Evolutionary conservation across 2,113 vertebrate genomes (phyloP), one percentile per base, ranked within the genome.

Genomic region (Clarias magur): DNA sequence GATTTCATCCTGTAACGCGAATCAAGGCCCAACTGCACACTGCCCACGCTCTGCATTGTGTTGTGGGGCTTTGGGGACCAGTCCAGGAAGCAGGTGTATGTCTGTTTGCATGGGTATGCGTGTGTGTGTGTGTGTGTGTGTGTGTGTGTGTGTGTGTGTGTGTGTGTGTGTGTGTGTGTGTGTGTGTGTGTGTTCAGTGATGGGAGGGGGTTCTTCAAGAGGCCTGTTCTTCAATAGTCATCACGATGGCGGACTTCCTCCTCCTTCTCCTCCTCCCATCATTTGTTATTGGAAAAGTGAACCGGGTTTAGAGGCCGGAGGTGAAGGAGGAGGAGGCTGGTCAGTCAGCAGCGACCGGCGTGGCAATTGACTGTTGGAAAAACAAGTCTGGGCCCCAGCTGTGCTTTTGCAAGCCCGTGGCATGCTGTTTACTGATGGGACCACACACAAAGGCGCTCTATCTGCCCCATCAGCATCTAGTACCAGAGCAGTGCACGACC

Each of bases 301-400:
- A 85, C 59, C 15, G 78, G 60, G 23, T 19, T 73, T 19, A 17
- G 80, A 62, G 67, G 82, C 83, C 79, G 23, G 57, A 34, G 85
- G 75, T 81, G 48, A 60, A 68, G 81, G 76, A 84, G n/a, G 53
- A 30, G 27, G 54, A 76, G 84, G 63, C 72, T 59, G 88, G 82
- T 56, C 54, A 62, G 54, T 72, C 42, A 21, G 54, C 56, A 65
- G 86, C 67, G 53, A 38, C 82, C 68, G 17, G 78, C 34, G 19
- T 27, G 57, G 88, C 79, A 82, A 30, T 67, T 65, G 83, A 86
- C 88, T 87, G 87, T 88, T 92, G 78, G 88, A 8, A 38, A 60
- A 89, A 86, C 73, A 87, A 56, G n/a, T 88, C 70, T 60, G 83
- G 88, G 82, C 63, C 86, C 82, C 91, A 93, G 89, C 91, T 93